Percentiles rank a stretch among this genome's conserved stretches.
Conservation (phyloP, 2,113 vertebrate genomes). For the Craseonycteris thonglongyai region DNA sequence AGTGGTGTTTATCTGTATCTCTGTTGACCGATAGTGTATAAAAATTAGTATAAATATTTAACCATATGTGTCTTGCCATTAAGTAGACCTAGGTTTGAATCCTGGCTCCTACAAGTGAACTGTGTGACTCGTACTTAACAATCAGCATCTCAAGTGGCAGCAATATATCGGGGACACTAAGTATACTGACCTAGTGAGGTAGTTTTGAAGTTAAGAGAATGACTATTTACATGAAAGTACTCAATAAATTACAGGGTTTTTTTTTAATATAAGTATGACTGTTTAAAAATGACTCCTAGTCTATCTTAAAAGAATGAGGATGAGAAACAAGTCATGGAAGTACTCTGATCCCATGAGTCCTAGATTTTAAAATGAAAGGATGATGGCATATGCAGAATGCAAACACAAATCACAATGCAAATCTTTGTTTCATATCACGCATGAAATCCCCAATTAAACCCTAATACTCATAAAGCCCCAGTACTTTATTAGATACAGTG, state of each 20-base stretch:
- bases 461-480: not conserved
- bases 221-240: not conserved
- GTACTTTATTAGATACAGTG: not conserved
- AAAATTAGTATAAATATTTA: not conserved
- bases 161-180: not conserved
- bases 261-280: not conserved
- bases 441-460: not conserved
- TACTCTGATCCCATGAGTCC: not conserved
- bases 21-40: not conserved
- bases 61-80: not conserved
- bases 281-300: not conserved
- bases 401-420: not conserved
- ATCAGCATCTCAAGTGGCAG: not conserved
- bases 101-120: not conserved
- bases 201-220: not conserved
- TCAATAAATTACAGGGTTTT: not conserved
- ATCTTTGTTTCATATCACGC: not conserved
- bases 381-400: rapidly evolving
- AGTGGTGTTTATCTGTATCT: not conserved
- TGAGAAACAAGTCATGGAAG: not conserved
- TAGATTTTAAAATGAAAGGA: not conserved
- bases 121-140: not conserved
- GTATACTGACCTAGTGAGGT: not conserved
- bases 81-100: not conserved
- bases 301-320: not conserved